Conservation (phyloP, 1,140 invertebrate genomes). For the Idris sp. region DNA sequence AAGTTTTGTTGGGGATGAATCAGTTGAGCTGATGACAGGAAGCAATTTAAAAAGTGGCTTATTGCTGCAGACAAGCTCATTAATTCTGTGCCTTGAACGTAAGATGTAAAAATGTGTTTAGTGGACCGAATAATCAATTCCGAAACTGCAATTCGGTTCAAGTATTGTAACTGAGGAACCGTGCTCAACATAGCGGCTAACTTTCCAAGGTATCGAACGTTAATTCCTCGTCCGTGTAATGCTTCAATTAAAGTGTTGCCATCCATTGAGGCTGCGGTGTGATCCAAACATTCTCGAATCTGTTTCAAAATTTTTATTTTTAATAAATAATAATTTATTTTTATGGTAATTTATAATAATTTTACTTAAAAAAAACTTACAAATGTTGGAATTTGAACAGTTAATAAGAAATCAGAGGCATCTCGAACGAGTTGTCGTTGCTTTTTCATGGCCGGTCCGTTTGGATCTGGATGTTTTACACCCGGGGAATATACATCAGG, state of each 20-base stretch:
- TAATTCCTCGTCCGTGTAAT: conserved; percentile 96
- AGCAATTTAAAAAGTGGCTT: conserved; percentile 97
- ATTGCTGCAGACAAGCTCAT: conserved; percentile 93
- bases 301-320: conserved; percentile 67
- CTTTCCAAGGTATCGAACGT: conserved; percentile 96
- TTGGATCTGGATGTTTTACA: conserved; percentile 88
- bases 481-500: conserved; percentile 98
- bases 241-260: conserved; percentile 95
- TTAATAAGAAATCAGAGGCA: conserved; percentile 95
- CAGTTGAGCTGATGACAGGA: conserved; percentile 86
- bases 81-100: conserved; percentile 93
- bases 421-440: conserved; percentile 95
- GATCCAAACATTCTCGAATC: conserved; percentile 95
- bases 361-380: conserved; percentile 82
- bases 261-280: conserved; percentile 95
- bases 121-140: conserved; percentile 92
- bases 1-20: conserved; percentile 82
- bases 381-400: conserved; percentile 95
- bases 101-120: conserved; percentile 95
- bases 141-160: conserved; percentile 90
- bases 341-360: conserved; percentile 1
- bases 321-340: not conserved
- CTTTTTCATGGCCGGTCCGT: conserved; percentile 84
- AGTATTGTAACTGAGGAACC: conserved; percentile 90
- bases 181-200: conserved; percentile 87